Evolutionary conservation across 2,113 vertebrate genomes (phyloP), one percentile per base, ranked within the genome.

Genomic region (Rhadina sibilatrix): DNA sequence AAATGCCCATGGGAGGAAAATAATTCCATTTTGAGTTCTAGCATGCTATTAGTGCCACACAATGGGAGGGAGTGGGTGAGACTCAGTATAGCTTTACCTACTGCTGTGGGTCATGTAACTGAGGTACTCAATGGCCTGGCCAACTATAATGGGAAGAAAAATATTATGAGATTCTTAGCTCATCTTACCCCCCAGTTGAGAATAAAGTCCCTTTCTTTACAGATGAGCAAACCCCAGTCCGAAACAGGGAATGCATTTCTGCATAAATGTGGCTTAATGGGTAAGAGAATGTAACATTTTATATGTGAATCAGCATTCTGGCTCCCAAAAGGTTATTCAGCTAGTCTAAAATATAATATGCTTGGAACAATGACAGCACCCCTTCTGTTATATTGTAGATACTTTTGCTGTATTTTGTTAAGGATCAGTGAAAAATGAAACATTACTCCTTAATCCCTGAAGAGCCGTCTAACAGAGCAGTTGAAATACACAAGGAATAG

Each of bases 381-480:
- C 83, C 83, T 96, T 94, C 95, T 95, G 92, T 95, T 96, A 89
- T 76, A 93, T 63, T 92, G 68, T 93, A 91, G 95, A 91, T 96
- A 82, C 49, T 90, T 93, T 54, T 93, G 90, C 92, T 77, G 56
- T 90, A 79, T 91, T 94, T 97, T 96, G 95, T 89, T 94, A 95
- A 91, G 94, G 94, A 86, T 96, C 93, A 90, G 88, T 97, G 95
- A 93, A 95, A 96, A 94, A 91, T 90, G 95, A 95, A 97, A 96
- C 92, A 95, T 96, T 92, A 85, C 59, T 83, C n/a, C 83, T 83
- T 94, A 96, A 90, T 97, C 93, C 94, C 94, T 20, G 11, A 94
- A 93, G 94, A 89, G 81, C 59, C 4, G 53, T 96, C 72, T 65
- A 92, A 64, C 80, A 87, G 66, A 87, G 76, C 77, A 89, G 75